These are phyloP conservation scores for Eurytoma adleriae DNA, from an alignment of 2,888 invertebrate genomes.

Conservation along the genomic window DNA sequence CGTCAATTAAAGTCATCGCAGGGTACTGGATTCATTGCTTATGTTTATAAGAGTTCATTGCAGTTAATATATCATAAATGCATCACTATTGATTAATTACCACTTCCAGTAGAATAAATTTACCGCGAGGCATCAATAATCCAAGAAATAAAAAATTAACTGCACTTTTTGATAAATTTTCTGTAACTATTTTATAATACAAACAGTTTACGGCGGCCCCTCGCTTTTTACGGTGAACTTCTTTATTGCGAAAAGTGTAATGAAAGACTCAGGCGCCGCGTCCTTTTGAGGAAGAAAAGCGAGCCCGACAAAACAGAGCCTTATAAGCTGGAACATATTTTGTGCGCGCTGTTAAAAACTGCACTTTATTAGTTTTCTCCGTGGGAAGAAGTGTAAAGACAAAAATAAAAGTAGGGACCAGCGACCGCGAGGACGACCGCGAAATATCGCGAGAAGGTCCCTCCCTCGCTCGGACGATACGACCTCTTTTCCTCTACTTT, in stretches of 20 bases:
- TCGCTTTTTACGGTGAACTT: constrained; percentile 20
- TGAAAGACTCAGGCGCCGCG: constrained; percentile 40
- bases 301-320: constrained; percentile 58
- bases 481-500: neutral
- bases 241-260: constrained; percentile 59
- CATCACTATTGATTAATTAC: too few species aligned
- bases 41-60: too few species aligned
- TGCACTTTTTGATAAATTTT: neutral
- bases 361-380: constrained; percentile 52
- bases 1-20: too few species aligned
- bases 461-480: neutral
- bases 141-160: neutral
- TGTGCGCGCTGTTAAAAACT: constrained; percentile 54
- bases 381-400: constrained; percentile 29
- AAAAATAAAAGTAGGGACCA: constrained; percentile 21
- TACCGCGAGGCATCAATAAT: too few species aligned
- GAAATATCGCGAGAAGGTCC: neutral
- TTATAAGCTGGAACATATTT: constrained; percentile 68
- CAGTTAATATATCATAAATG: too few species aligned
- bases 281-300: constrained; percentile 54
- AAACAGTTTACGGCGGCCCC: neutral
- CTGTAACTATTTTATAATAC: constrained; percentile 37
- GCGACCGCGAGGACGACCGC: neutral
- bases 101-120: too few species aligned
- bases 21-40: too few species aligned